Percentiles rank a stretch among this genome's conserved stretches.
Evolutionary conservation across 2,113 vertebrate genomes (phyloP).

Genomic region (Odocoileus hemionus): DNA sequence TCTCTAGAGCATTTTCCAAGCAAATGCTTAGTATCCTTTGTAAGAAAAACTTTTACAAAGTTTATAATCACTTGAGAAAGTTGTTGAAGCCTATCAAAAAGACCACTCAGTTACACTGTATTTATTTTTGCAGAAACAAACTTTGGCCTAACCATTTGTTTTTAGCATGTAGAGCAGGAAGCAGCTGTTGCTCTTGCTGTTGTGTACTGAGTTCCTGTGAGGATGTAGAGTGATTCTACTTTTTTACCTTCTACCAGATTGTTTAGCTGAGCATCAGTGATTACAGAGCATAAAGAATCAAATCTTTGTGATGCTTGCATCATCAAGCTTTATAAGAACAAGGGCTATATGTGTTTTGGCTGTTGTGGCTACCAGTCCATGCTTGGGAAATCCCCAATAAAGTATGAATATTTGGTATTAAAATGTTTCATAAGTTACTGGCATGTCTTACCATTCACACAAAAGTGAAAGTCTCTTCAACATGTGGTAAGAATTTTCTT

Average conservation of each 20-base stretch:
- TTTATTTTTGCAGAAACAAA: slow-evolving; percentile 54
- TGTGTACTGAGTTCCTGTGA: slow-evolving; percentile 44
- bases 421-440: neutral
- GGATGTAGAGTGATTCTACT: slow-evolving; percentile 32
- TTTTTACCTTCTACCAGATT: neutral
- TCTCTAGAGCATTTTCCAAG: neutral
- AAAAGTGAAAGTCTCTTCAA: neutral
- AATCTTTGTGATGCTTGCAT: neutral
- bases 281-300: neutral
- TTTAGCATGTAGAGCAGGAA: slow-evolving; percentile 58
- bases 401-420: neutral
- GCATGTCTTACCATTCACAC: neutral
- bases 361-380: neutral
- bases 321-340: neutral
- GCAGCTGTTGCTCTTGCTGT: slow-evolving; percentile 61
- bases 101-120: neutral
- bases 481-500: neutral
- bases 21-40: neutral
- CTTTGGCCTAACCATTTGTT: slow-evolving; percentile 49
- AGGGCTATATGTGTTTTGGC: neutral
- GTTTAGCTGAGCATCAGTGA: neutral
- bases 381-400: neutral
- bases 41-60: neutral
- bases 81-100: neutral
- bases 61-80: neutral